phyloP scores from a whole-genome alignment of 1,140 invertebrate genomes.

The Pseudachorutes palmiensis region DNA sequence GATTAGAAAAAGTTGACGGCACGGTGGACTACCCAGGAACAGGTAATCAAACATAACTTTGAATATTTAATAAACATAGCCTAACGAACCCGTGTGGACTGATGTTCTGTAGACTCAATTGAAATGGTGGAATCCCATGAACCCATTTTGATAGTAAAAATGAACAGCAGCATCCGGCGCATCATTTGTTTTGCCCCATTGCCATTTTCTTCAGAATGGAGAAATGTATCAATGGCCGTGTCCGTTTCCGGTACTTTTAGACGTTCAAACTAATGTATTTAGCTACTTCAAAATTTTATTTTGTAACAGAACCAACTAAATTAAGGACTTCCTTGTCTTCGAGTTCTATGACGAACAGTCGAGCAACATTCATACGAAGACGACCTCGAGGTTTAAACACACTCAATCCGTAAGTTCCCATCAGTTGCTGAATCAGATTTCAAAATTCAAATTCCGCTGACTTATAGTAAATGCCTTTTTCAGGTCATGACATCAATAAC shows the following conservation, averaged over 20 bases:
- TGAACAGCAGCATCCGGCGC: conserved; percentile 19
- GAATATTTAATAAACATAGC: neutral
- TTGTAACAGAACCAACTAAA: neutral
- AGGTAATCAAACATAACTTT: conserved; percentile 16
- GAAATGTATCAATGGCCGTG: conserved; percentile 25
- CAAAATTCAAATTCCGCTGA: too few species aligned
- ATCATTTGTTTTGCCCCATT: conserved; percentile 35
- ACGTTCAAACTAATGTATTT: neutral
- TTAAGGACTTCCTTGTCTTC: neutral
- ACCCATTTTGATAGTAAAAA: conserved; percentile 19
- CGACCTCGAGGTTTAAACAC: neutral
- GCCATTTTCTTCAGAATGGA: conserved; percentile 31
- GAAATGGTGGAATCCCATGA: conserved; percentile 26
- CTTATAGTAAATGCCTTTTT: neutral
- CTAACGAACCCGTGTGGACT: too few species aligned
- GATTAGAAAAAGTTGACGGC: conserved; percentile 29
- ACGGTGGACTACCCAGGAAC: conserved; percentile 20
- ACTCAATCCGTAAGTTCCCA: neutral
- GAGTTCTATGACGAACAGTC: neutral
- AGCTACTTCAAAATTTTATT: too few species aligned
- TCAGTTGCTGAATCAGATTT: too few species aligned
- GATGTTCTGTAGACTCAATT: conserved; percentile 16
- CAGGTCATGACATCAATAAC: neutral
- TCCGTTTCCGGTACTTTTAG: conserved; percentile 4
- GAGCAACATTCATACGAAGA: neutral